Conservation (phyloP, 2,888 invertebrate genomes). For the Pandemis heparana region DNA sequence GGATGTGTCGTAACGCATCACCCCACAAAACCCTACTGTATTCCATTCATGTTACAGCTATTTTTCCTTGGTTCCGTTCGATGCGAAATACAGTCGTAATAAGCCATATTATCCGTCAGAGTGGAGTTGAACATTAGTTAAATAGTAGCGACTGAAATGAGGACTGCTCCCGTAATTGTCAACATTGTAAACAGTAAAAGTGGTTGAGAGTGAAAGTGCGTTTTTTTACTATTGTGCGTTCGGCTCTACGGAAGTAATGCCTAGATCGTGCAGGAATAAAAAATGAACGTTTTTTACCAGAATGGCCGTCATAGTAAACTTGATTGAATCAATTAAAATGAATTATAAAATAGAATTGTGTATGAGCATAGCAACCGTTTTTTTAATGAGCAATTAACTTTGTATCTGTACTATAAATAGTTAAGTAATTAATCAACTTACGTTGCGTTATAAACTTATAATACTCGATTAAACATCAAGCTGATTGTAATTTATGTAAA, state of each 20-base stretch:
- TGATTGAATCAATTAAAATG: conserved; percentile 20
- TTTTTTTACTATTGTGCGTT: conserved; percentile 36
- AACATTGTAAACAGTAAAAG: conserved; percentile 45
- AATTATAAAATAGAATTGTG: conserved; percentile 26
- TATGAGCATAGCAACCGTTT: conserved; percentile 17
- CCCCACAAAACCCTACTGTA: conserved; percentile 3
- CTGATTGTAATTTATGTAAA: too few relatives aligned
- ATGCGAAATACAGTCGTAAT: conserved; percentile 21
- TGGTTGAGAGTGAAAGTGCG: conserved; percentile 45
- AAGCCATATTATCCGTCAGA: conserved; percentile 34
- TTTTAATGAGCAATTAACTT: conserved; percentile 10
- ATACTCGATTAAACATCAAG: not conserved
- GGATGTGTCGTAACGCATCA: conserved; percentile 23
- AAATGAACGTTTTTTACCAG: conserved; percentile 11
- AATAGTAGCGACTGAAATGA: conserved; percentile 23
- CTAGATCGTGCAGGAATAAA: conserved; percentile 35
- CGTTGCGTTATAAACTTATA: not conserved
- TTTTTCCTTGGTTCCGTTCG: not conserved
- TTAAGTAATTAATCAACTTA: conserved; percentile 9
- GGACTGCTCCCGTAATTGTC: conserved; percentile 22
- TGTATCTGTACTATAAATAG: conserved; percentile 8
- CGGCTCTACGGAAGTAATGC: conserved; percentile 42
- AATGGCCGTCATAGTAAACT: conserved; percentile 3
- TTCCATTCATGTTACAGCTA: not conserved
- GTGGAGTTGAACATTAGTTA: conserved; percentile 25